phyloP scores from a whole-genome alignment of 2,797 vertebrate genomes.

The Chaetodon trifasciatus region DNA sequence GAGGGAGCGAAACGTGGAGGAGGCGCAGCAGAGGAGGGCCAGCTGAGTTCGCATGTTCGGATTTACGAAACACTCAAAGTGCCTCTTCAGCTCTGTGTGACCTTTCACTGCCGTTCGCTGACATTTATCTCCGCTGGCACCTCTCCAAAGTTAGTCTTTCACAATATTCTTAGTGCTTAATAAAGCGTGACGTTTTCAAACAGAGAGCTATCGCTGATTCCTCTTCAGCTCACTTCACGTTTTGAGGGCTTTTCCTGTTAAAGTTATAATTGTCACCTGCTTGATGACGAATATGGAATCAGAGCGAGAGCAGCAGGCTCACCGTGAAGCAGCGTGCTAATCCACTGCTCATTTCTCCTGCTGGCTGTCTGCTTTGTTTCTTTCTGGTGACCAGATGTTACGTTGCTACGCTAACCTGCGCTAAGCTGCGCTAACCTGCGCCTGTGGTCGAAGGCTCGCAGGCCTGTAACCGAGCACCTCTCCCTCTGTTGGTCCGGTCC shows the following conservation, averaged over 20 bases:
- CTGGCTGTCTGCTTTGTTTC: not conserved
- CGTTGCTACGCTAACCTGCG: too few species aligned
- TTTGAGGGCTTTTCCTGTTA: constrained; percentile 19
- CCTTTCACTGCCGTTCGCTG: constrained; percentile 21
- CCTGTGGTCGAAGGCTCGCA: too few species aligned
- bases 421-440: too few species aligned
- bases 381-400: too few species aligned
- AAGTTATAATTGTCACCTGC: not conserved
- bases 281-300: not conserved
- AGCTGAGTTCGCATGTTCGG: not conserved
- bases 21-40: not conserved
- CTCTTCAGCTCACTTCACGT: constrained; percentile 12
- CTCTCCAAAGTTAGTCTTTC: constrained; percentile 1
- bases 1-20: not conserved
- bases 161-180: constrained; percentile 16
- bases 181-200: not conserved
- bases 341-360: too few species aligned
- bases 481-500: too few species aligned
- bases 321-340: too few species aligned
- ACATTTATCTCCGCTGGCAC: constrained; percentile 19
- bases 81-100: constrained; percentile 33
- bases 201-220: constrained; percentile 12
- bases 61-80: constrained; percentile 12
- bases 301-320: too few species aligned
- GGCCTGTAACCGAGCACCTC: too few species aligned